Evolutionary conservation across 2,888 invertebrate species (phyloP), one percentile per base, ranked within the genome.

Genomic region (Hybos culiciformis): DNA sequence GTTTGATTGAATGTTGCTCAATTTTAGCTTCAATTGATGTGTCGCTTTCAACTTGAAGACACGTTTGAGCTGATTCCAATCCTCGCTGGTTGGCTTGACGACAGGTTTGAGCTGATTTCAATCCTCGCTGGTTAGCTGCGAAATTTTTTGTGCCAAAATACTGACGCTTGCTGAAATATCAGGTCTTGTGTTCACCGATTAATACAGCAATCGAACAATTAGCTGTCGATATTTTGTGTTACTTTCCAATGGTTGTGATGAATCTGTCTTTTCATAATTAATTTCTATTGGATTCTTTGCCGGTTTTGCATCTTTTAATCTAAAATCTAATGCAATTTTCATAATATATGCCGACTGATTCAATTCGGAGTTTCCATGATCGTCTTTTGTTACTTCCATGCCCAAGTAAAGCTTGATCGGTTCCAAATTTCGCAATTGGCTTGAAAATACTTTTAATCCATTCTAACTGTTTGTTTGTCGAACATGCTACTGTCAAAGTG

Each of bases 31-130:
- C n/a, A 43, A 37, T 11, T 39, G 3, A 8, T 15, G n/a, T 26
- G 44, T 39, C 18, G 46, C 48, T 26, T 51, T 54, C 17, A 56
- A 56, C 18, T 50, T 44, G 2, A 50, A 19, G 4, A 57, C 46
- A 46, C 56, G 49, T 46, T 54, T 57, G 14, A 51, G 45, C 46
- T 56, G 54, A 5, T 37, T 49, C 53, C 55, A 55, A 46, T 58
- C 56, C 20, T 48, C 31, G 34, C n/a, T n/a, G n/a, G n/a, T n/a
- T n/a, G n/a, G n/a, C n/a, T n/a, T n/a, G n/a, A n/a, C n/a, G n/a
- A n/a, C n/a, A n/a, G n/a, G n/a, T n/a, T n/a, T n/a, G n/a, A n/a
- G n/a, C n/a, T n/a, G n/a, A n/a, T n/a, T n/a, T n/a, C n/a, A n/a
- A n/a, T n/a, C n/a, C n/a, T n/a, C n/a, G n/a, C n/a, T n/a, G n/a